Base-by-base conservation (phyloP, 1,140 invertebrate species). In the Cyphomyrmex costatus region DNA sequence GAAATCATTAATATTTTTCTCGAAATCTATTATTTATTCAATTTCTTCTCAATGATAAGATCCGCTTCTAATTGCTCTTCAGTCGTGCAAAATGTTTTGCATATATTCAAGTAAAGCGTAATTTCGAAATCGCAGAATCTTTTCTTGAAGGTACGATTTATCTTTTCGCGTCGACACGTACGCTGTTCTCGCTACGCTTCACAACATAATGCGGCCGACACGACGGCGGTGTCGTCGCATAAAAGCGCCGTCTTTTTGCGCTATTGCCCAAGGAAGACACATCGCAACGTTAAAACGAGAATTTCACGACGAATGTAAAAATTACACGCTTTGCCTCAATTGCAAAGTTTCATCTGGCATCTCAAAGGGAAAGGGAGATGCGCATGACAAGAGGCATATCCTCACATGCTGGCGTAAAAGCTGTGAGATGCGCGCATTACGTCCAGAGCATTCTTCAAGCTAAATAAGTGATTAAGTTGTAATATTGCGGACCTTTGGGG, bases 391-490 rank as follows among this genome's bases (percentile, higher is more conserved):
- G 33, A 65, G 33, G 12, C 19, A n/a, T 16, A 10, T 21, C 10
- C 0, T 21, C n/a, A 2, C 24, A 27, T 21, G n/a, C 14, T 19
- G 16, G 8, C 5, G 4, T 10, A 6, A 36, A 65, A 1, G n/a
- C 10, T 30, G 14, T 16, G 46, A 30, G 27, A 68, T 33, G 21
- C 24, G n/a, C 16, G 3, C 42, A 36, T 68, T 68, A 78, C 3
- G 24, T 12, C 12, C 21, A 8, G 12, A 4, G 2, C 10, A 42
- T 74, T 56, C 8, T 61, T 65, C 14, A 74, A 74, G 24, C 21
- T 79, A 76, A 89, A 85, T 85, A 74, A 88, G 74, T 73, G 78
- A 85, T 89, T 56, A 27, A 51, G 12, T 14, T 60, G 8, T 16
- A 68, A 68, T 16, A 27, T 27, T 51, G 7, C n/a, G 30, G 24